Evolutionary conservation across 2,113 vertebrate genomes (phyloP).

Genomic region (Callospermophilus lateralis): DNA sequence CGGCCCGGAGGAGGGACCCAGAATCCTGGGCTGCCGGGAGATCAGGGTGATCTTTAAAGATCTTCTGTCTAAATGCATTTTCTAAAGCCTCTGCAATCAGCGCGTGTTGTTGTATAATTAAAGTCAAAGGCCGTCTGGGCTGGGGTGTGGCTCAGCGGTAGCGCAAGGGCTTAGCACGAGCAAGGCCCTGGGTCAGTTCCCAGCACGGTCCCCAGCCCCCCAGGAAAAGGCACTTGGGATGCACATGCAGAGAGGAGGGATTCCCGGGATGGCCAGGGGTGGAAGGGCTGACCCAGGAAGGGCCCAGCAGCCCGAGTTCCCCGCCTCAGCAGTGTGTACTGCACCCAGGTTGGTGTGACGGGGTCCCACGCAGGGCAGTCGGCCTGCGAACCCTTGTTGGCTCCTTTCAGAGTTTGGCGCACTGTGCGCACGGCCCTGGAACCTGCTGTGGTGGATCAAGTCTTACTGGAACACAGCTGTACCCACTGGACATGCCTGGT

Average conservation of each 20-base stretch:
- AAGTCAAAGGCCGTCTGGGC: not conserved
- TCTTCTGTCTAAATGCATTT: not conserved
- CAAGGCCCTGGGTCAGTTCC: not conserved
- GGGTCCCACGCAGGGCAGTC: fast-evolving
- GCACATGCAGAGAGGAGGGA: not conserved
- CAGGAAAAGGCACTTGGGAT: not conserved
- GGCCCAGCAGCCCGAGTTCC: no score
- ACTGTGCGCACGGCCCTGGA: fast-evolving
- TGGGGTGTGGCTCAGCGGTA: not conserved
- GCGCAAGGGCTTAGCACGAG: no score
- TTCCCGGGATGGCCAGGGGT: no score
- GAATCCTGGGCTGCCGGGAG: not conserved
- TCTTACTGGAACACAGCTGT: not conserved
- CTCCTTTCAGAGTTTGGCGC: not conserved
- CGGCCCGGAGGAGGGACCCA: not conserved
- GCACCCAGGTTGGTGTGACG: no score
- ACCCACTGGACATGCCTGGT: fast-evolving
- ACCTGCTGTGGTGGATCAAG: not conserved
- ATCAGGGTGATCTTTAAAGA: no score
- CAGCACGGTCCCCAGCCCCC: not conserved
- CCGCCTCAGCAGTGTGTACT: not conserved
- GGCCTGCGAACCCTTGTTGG: not conserved
- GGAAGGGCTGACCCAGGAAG: not conserved
- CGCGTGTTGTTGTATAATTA: fast-evolving
- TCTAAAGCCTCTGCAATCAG: not conserved